Base-by-base conservation (phyloP, 2,113 vertebrate genomes). In the Pygathrix nemaeus region DNA sequence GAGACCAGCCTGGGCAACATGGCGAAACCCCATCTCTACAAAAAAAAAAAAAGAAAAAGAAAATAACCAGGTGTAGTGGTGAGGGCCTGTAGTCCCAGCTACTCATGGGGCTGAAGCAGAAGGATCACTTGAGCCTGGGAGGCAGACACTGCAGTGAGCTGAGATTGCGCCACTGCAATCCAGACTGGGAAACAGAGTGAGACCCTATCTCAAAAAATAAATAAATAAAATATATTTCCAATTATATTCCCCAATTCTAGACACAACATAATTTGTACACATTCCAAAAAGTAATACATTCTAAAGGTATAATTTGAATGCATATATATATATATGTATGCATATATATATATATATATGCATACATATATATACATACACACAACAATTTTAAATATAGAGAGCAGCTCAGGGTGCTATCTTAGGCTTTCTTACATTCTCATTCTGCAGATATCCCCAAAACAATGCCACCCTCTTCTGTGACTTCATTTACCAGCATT, bases 191-290 rank as follows among this genome's bases (percentile, higher is more conserved):
- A 20, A 72, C 70, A 72, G 18, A 72, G 18, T 72, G 70, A 72
- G 66, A 72, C 70, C 8, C 17, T 35, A 21, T 20, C 20, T 40
- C n/a, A 40, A 72, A 72, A n/a, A 38, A 20, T 55, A 55, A 72
- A 72, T 64, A 72, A 45, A 70, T 45, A 55, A 92, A 43, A 57
- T 81, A 25, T 72, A 73, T 72, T 78, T 88, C 50, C 85, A 94
- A 94, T 94, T 82, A 86, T 45, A 94, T 82, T 61, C n/a, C 40
- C 66, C 35, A 80, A 80, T 48, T 82, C 30, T 35, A 97, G 57
- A 82, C 17, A 76, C 17, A 61, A 85, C 81, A 38, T 52, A 90
- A 88, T 73, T 40, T 95, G 70, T 32, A 84, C 64, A 95, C 45
- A 90, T 92, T 80, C 75, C 40, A 92, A 87, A 94, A 92, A 68